Evolutionary conservation across 1,140 invertebrate genomes (phyloP), one percentile per base, ranked within the genome.

Genomic region (Drosophila sturtevanti): DNA sequence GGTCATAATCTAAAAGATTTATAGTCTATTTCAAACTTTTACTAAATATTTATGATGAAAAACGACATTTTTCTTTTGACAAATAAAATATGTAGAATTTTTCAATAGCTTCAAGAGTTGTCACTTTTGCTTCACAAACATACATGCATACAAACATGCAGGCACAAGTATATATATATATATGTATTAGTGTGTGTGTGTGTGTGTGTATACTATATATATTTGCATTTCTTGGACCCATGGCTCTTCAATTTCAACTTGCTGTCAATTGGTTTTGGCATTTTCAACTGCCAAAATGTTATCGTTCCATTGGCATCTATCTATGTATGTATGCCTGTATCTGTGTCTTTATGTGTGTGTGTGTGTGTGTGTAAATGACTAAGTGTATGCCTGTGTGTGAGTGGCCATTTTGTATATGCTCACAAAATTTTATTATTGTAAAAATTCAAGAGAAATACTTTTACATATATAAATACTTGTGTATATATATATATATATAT

Each of bases 151-250:
- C 16, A 51, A 31, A 52, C 22, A 16, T 41, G 16, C 24, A 51
- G n/a, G 14, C 22, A 51, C 11, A 27, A 35, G 12, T 48, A 11
- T 48, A 48, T 21, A 6, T 48, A 11, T 18, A 18, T 21, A 48
- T 16, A 2, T 48, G 10, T 18, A 41, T 22, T 0, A 22, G 10
- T 10, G 1, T 58, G 5, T 44, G 22, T 22, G 31, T 81, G 73
- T 84, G 1, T 58, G 5, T 44, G 22, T 22, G 27, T 52, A 21
- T 60, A 31, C 77, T 77, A 81, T 71, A 10, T 71, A 10, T 21
- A 48, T 48, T 48, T 48, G 41, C 41, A 48, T 48, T 48, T 48
- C 41, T 34, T 55, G 22, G 54, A 34, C 54, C 52, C 52, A 31
- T 34, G 52, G 52, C 52, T 48, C 41, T 21, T 55, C 54, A 55